Base-by-base conservation (phyloP, 2,113 vertebrate genomes). In the Sebastes schlegelii region DNA sequence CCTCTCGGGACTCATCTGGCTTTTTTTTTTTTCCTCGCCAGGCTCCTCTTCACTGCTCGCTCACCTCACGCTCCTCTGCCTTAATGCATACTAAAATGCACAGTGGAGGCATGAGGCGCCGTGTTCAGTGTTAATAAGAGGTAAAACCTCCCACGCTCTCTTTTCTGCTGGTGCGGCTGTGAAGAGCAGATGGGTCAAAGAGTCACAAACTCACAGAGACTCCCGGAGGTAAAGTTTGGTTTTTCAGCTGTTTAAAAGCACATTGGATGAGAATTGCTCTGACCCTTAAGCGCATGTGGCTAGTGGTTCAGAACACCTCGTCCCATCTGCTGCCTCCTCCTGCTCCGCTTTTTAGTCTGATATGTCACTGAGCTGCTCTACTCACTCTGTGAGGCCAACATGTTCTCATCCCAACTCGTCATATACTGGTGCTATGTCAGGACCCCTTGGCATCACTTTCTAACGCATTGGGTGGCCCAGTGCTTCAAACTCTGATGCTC, bases 21-120 rank as follows among this genome's bases (percentile, higher is more conserved):
- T 65, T 78, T 70, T 62, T 79, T 61, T 52, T 74, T 42, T 54
- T 42, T 45, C 10, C 6, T 68, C 60, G 63, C 67, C 6, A 49
- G 64, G 65, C 86, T 92, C 80, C 70, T 73, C 83, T 89, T 81
- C 74, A 79, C 85, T 74, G 86, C 77, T 83, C 51, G 46, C 79
- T 84, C 88, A 61, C 77, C 85, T 80, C 82, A 66, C 49, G 74
- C 80, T 86, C 45, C 62, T 91, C 74, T 82, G 77, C 76, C 58
- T 89, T 85, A 85, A 87, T 88, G 89, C 92, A 94, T 89, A 86
- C 82, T 87, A 92, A 93, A 88, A 82, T 1, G 45, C 63, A 57
- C 80, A 51, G 74, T 45, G 67, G 84, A 81, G 75, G 61, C 67
- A 84, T 11, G 83, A 83, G 74, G 82, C 64, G 3, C 66, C 26